phyloP scores from a whole-genome alignment of 1,140 invertebrate genomes.

The Drosophila nasuta region DNA sequence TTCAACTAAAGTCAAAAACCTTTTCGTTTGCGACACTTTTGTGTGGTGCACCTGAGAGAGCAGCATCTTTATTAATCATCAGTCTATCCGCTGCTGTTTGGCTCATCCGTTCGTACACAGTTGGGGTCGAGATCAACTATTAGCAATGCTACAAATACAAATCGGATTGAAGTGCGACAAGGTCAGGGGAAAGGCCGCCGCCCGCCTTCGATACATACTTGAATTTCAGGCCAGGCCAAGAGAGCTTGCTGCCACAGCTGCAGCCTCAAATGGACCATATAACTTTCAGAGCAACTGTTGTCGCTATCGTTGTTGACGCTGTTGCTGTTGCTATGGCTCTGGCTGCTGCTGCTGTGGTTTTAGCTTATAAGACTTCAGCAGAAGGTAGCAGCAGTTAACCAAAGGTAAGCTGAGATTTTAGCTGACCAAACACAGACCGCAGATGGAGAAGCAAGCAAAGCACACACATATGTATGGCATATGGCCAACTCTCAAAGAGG shows the following conservation, averaged over 20 bases:
- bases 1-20: not conserved
- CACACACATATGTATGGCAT: slow-evolving; percentile 62
- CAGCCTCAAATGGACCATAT: slow-evolving; percentile 78
- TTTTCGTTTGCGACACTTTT: slow-evolving; percentile 26
- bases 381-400: slow-evolving; percentile 60
- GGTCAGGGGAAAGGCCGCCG: slow-evolving; percentile 57
- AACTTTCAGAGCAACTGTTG: slow-evolving; percentile 80
- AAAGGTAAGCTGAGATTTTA: slow-evolving; percentile 79
- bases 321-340: slow-evolving; percentile 57
- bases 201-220: slow-evolving; percentile 17
- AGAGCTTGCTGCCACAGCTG: slow-evolving; percentile 62
- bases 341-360: slow-evolving; percentile 57
- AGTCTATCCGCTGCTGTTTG: slow-evolving; percentile 28
- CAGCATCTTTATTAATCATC: slow-evolving; percentile 57
- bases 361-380: slow-evolving; percentile 79
- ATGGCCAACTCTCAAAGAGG: slow-evolving; percentile 41
- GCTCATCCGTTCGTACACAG: slow-evolving; percentile 44
- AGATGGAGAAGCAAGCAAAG: slow-evolving; percentile 5
- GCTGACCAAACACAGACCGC: slow-evolving; percentile 62
- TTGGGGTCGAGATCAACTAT: slow-evolving; percentile 9
- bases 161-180: slow-evolving; percentile 34
- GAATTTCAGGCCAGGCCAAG: slow-evolving; percentile 8
- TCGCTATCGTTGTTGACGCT: slow-evolving; percentile 44
- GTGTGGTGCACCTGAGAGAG: slow-evolving; percentile 20
- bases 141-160: slow-evolving; percentile 6